These are phyloP conservation scores for Enteromius trimaculatus DNA, from an alignment of 2,797 vertebrate species.

Conservation along the genomic window DNA sequence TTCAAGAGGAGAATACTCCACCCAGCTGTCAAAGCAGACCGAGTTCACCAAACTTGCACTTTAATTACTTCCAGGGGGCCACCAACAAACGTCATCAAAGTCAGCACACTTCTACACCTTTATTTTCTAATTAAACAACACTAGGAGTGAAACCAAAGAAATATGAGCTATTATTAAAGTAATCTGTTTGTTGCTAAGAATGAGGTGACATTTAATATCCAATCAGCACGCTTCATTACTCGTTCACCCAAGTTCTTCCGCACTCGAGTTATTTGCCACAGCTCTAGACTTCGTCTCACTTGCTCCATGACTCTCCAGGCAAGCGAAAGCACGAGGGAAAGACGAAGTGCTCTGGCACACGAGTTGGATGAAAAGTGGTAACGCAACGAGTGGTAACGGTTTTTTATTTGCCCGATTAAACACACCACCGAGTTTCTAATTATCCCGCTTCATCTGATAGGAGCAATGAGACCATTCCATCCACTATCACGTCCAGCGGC, in stretches of 20 bases:
- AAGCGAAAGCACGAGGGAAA: constrained; percentile 25
- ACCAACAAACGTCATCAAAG: constrained; percentile 5
- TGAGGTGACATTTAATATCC: constrained; percentile 33
- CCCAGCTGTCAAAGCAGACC: constrained; percentile 17
- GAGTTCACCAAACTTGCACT: constrained; percentile 18
- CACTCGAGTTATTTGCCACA: constrained; percentile 20
- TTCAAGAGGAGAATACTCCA: constrained; percentile 67
- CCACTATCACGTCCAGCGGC: constrained; percentile 48
- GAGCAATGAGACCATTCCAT: constrained; percentile 46
- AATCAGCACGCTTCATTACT: constrained; percentile 39
- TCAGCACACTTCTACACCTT: not conserved
- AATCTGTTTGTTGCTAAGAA: constrained; percentile 37
- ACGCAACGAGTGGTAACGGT: constrained; percentile 49
- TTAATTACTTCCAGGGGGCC: not conserved
- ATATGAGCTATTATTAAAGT: constrained; percentile 28
- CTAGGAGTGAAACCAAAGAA: constrained; percentile 8
- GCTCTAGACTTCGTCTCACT: constrained; percentile 17
- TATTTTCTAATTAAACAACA: not conserved
- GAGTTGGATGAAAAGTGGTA: constrained; percentile 41
- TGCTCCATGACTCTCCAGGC: constrained; percentile 8
- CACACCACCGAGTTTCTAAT: constrained; percentile 64
- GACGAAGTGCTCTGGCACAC: constrained; percentile 1
- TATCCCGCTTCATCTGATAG: constrained; percentile 67
- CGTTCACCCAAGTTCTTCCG: constrained; percentile 12
- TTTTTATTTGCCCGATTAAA: constrained; percentile 60